A percentile compares a stretch with the other conserved stretches of the same genome.
phyloP scores from a whole-genome alignment of 2,888 invertebrate species.

The Monoplex corrugatus region DNA sequence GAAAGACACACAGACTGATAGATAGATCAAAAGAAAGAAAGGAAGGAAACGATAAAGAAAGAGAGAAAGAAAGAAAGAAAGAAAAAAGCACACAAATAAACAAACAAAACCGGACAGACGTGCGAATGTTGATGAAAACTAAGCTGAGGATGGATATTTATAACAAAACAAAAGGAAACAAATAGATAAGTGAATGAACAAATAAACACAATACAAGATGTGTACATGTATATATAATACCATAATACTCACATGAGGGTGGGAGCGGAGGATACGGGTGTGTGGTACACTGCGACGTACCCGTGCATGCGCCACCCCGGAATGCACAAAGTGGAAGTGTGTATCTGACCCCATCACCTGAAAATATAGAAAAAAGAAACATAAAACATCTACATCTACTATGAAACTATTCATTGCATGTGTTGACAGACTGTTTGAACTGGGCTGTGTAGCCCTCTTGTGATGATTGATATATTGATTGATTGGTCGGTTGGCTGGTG shows the following conservation, averaged over 20 bases:
- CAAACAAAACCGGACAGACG: neutral
- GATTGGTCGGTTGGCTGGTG: too few species aligned
- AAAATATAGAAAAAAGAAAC: slow-evolving; percentile 53
- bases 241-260: slow-evolving; percentile 91
- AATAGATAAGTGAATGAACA: too few species aligned
- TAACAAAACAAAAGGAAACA: too few species aligned
- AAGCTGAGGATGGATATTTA: too few species aligned
- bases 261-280: slow-evolving; percentile 91
- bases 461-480: too few species aligned
- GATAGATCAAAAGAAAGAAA: neutral
- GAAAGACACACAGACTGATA: neutral
- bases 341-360: slow-evolving; percentile 94
- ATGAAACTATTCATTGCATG: too few species aligned
- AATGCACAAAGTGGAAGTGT: slow-evolving; percentile 97
- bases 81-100: neutral
- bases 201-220: too few species aligned
- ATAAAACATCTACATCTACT: neutral
- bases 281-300: slow-evolving; percentile 94
- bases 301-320: slow-evolving; percentile 93
- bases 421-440: too few species aligned
- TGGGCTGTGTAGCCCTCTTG: too few species aligned
- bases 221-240: too few species aligned
- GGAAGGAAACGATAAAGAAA: neutral
- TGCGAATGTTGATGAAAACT: too few species aligned
- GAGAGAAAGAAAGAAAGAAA: neutral